These are phyloP conservation scores for Germaria angustata DNA, from an alignment of 2,888 invertebrate genomes.

Conservation along the genomic window DNA sequence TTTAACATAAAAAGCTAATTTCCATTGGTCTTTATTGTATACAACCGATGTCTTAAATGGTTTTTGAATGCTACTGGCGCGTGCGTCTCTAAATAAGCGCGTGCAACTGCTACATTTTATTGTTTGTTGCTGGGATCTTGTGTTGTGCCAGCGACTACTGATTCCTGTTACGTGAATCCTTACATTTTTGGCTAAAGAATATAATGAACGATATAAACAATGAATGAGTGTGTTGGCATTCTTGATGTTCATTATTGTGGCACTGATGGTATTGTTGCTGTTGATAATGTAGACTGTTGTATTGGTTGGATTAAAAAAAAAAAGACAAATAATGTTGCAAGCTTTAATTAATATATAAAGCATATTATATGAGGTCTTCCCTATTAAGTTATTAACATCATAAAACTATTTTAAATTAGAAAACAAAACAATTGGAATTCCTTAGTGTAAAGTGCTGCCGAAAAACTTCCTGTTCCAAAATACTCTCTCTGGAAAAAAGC, in stretches of 20 bases:
- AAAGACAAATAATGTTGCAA: no score
- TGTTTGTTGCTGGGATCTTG: background rate
- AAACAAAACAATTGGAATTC: no score
- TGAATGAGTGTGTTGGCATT: background rate
- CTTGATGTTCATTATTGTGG: slow-evolving; percentile 11
- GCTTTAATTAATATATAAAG: no score
- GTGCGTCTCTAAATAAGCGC: slow-evolving; percentile 3
- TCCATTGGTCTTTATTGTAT: slow-evolving; percentile 53
- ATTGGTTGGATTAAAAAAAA: no score
- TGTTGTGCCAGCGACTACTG: slow-evolving; percentile 6
- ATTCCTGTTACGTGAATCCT: slow-evolving; percentile 35
- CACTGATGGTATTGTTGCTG: background rate
- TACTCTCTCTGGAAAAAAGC: no score
- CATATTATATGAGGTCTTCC: no score
- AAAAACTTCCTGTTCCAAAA: no score
- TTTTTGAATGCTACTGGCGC: slow-evolving; percentile 6
- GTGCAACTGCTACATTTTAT: slow-evolving; percentile 25
- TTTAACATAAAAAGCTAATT: slow-evolving; percentile 66
- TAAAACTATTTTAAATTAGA: no score
- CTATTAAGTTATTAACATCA: no score
- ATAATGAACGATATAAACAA: background rate
- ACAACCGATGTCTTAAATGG: slow-evolving; percentile 56
- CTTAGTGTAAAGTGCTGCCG: no score
- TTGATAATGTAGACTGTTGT: slow-evolving; percentile 4
- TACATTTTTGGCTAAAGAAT: background rate